These are phyloP conservation scores for Enteromius viviparus DNA, from an alignment of 2,797 vertebrate genomes.

Conservation along the genomic window DNA sequence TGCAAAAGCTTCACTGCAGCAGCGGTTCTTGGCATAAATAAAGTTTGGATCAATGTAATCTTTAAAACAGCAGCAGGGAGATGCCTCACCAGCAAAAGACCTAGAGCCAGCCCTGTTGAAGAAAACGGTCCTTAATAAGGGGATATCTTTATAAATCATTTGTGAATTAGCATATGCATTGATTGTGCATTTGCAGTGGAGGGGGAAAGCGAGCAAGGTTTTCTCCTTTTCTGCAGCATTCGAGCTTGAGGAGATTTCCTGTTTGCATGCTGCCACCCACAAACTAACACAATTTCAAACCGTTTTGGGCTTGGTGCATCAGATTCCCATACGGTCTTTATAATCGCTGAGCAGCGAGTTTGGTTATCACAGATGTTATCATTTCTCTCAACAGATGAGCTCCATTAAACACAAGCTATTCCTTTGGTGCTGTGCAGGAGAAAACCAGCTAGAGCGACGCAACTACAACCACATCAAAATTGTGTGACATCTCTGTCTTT, in stretches of 20 bases:
- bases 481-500: constrained; percentile 14
- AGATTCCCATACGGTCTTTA: constrained; percentile 23
- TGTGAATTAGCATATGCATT: background rate
- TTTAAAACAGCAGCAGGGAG: constrained; percentile 50
- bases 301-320: constrained; percentile 4
- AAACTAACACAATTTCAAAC: constrained; percentile 34
- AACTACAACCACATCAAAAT: background rate
- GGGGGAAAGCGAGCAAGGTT: background rate
- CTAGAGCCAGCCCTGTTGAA: background rate
- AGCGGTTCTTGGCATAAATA: constrained; percentile 22
- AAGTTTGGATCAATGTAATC: constrained; percentile 54
- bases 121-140: background rate
- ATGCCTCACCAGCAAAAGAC: constrained; percentile 38
- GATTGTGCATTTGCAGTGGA: background rate
- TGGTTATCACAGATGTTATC: constrained; percentile 43
- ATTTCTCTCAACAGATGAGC: constrained; percentile 42
- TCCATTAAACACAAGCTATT: constrained; percentile 37
- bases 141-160: background rate
- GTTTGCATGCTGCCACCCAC: constrained; percentile 25
- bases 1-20: constrained; percentile 38
- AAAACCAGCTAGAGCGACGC: background rate
- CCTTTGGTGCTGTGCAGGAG: background rate
- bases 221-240: background rate
- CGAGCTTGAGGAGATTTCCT: background rate
- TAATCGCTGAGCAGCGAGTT: constrained; percentile 38